Conservation (phyloP, 2,797 vertebrate species). For the Myiotriccus ornatus region DNA sequence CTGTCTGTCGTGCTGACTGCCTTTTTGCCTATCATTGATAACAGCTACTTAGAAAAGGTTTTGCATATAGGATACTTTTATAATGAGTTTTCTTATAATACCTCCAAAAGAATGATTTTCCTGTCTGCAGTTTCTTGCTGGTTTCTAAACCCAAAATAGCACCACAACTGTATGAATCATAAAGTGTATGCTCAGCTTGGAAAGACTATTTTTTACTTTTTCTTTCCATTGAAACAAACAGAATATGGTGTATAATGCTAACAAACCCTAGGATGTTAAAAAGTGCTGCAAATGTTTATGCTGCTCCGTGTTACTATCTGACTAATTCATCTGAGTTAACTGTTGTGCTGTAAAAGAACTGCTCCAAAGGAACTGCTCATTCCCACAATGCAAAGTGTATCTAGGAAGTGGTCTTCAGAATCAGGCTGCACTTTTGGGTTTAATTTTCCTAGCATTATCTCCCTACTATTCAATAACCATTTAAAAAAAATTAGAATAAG, state of each 20-base stretch:
- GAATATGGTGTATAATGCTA: neutral
- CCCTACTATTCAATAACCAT: neutral
- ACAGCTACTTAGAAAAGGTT: neutral
- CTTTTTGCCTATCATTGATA: neutral
- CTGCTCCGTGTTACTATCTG: neutral
- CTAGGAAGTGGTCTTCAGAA: neutral
- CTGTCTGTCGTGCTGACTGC: neutral
- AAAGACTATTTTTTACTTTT: neutral
- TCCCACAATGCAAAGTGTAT: neutral
- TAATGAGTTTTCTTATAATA: constrained; percentile 28
- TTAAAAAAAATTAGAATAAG: neutral
- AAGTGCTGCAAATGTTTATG: neutral
- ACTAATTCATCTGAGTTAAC: neutral
- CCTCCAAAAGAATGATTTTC: constrained; percentile 24
- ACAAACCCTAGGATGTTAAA: neutral
- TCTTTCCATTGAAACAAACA: constrained; percentile 44
- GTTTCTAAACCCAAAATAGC: constrained; percentile 49
- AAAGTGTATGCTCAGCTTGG: constrained; percentile 6
- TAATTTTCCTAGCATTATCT: neutral
- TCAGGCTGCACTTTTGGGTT: neutral
- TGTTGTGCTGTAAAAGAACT: neutral
- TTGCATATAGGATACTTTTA: neutral
- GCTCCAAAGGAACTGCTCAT: neutral
- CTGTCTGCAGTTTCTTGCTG: constrained; percentile 23
- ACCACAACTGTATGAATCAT: constrained; percentile 44